These are phyloP conservation scores for Lasioglossum calceatum DNA, from an alignment of 2,888 invertebrate species.

Conservation along the genomic window DNA sequence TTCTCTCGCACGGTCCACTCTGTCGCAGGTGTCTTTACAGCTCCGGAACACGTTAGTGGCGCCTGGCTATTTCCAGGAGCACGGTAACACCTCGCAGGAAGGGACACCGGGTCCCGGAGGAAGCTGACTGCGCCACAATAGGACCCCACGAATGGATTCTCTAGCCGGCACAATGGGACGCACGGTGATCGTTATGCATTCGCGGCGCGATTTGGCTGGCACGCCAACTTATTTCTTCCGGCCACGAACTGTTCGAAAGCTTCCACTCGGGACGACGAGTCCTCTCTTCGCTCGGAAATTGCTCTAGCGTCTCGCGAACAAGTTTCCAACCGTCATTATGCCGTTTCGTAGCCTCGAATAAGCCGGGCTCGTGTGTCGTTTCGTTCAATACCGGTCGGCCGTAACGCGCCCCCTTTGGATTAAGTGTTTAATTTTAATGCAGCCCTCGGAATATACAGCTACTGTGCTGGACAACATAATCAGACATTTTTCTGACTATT, in stretches of 20 bases:
- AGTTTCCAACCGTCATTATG: slow-evolving; percentile 21
- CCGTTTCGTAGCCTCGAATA: slow-evolving; percentile 17
- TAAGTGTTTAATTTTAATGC: background rate
- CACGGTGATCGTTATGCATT: slow-evolving; percentile 69
- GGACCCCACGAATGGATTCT: slow-evolving; percentile 65
- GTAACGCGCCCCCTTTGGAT: background rate
- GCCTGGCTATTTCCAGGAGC: slow-evolving; percentile 51
- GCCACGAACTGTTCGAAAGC: slow-evolving; percentile 51
- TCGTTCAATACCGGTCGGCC: background rate
- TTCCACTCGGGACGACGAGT: slow-evolving; percentile 22
- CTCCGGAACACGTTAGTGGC: slow-evolving; percentile 55
- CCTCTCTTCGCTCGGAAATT: slow-evolving; percentile 26
- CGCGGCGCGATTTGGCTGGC: slow-evolving; percentile 66
- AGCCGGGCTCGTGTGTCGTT: slow-evolving; percentile 21
- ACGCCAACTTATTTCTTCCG: slow-evolving; percentile 72
- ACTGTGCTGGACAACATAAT: background rate
- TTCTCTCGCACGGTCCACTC: background rate
- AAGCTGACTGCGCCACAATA: slow-evolving; percentile 58
- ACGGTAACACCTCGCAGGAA: slow-evolving; percentile 46
- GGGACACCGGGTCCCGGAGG: slow-evolving; percentile 54
- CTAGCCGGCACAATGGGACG: slow-evolving; percentile 52
- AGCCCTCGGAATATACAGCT: background rate
- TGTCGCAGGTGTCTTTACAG: slow-evolving; percentile 43
- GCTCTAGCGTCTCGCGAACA: slow-evolving; percentile 36
- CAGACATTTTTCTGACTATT: background rate